Conservation (phyloP, 2,797 vertebrate genomes). For the Enteromius unitaeniatus region DNA sequence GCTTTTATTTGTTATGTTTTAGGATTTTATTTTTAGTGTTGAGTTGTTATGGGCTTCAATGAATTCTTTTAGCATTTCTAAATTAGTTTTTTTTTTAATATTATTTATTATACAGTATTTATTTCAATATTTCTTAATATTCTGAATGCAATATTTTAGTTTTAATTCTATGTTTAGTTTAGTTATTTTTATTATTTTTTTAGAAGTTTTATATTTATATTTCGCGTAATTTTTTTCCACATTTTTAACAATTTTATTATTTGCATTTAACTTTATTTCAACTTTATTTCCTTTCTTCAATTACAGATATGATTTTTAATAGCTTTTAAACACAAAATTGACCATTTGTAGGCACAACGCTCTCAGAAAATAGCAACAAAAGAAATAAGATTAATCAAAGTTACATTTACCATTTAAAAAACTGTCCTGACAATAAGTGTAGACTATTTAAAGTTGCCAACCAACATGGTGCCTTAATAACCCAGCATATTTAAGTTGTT, state of each 20-base stretch:
- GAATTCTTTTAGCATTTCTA: neutral
- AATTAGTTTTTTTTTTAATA: neutral
- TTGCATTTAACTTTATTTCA: neutral
- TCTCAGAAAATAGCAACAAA: neutral
- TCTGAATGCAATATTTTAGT: neutral
- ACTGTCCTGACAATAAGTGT: neutral
- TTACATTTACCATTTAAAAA: neutral
- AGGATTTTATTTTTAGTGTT: neutral
- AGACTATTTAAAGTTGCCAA: neutral
- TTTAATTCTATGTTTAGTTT: neutral
- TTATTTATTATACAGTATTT: neutral
- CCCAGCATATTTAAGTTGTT: neutral
- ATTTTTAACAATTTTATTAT: neutral
- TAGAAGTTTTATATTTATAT: neutral
- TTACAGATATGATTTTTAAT: neutral
- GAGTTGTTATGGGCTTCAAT: neutral
- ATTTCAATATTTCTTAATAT: neutral
- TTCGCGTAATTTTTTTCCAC: too few species aligned
- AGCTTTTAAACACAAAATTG: neutral
- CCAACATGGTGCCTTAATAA: neutral
- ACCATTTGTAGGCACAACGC: neutral
- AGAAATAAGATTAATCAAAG: neutral
- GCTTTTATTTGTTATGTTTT: neutral
- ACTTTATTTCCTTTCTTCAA: neutral
- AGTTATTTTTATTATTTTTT: neutral